Evolutionary conservation across 2,797 vertebrate species (phyloP), one percentile per base, ranked within the genome.

Genomic region (Pipistrellus kuhlii): DNA sequence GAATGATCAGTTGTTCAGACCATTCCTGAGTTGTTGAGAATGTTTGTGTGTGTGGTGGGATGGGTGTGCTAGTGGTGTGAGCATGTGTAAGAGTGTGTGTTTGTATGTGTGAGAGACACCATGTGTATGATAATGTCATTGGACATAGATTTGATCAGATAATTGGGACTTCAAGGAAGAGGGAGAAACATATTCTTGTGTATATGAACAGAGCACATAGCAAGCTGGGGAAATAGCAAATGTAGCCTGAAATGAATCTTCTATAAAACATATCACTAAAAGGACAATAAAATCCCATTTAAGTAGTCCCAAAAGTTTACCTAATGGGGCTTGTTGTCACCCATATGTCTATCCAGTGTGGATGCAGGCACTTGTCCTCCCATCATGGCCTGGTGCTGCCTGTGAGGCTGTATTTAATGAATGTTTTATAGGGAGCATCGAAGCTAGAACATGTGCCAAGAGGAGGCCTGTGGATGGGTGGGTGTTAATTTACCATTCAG

Each of bases 351-450:
- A 75, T 55, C 55, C 7, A 32, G 10, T 4, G 15, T 0, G 32
- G 90, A 27, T 30, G 64, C 21, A 53, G 71, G 32, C 48, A 62
- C 78, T 59, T 59, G 87, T 85, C 30, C 80, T 71, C 71, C 35
- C 9, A 1, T 6, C 6, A 0, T 5, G 82, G 32, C 46, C 91
- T 80, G 66, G 69, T 4, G 15, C 57, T 90, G 48, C 53, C n/a
- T 93, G 48, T 0, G 76, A 46, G 25, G 72, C 48, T 73, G 46
- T 10, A 8, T 38, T 69, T 92, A 85, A 95, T 98, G 96, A 98
- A 98, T 98, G 97, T 98, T 98, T 98, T 96, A 98, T 97, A 80
- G 48, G 62, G 55, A 95, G 8, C 83, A 73, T 64, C 72, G 95
- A 96, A 95, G 92, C 69, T 68, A 12, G 66, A 62, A 71, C 68